Evolutionary conservation across 2,888 invertebrate genomes (phyloP), one percentile per base, ranked within the genome.

Genomic region (Anoplius nigerrimus): DNA sequence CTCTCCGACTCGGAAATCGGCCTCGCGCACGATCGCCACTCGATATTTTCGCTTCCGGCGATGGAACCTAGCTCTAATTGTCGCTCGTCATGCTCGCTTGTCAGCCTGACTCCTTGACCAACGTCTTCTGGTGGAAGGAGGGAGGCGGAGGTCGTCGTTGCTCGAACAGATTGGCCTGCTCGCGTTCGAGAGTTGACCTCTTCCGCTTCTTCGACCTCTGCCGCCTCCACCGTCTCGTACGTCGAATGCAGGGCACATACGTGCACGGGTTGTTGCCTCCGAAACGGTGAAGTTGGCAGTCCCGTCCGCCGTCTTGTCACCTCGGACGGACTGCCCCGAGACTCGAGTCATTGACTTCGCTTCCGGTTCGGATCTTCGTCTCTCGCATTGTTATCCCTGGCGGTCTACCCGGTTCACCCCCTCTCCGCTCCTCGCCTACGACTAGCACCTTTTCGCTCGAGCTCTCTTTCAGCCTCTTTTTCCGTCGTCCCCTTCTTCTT

Each of bases 271-370:
- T 57, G 43, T 20, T 20, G 27, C 11, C 21, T 43, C 43, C 53
- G 64, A 55, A 59, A 60, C 71, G 68, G 63, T 69, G 61, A 18
- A 66, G 51, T 62, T 56, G 43, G 55, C 55, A 54, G 55, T 55
- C 55, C 57, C 64, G 66, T 67, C 72, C 75, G 70, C 72, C 75
- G 76, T 78, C 82, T 73, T 80, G 78, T 80, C 81, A 82, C 78
- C 72, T 76, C 66, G 74, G 82, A 80, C 69, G 75, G 76, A 76
- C 72, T 69, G 71, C 72, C 71, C 72, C 64, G 69, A 59, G 66
- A 62, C 72, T 69, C 78, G 27, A 85, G 84, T 86, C 86, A 85
- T 85, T 85, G 84, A 86, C 86, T 84, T 75, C 68, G 76, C 79
- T 85, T 86, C 86, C 86, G 84, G 83, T 83, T 80, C 72, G 80